These are phyloP conservation scores for Onychostruthus taczanowskii DNA, from an alignment of 2,113 vertebrate species.

Conservation along the genomic window DNA sequence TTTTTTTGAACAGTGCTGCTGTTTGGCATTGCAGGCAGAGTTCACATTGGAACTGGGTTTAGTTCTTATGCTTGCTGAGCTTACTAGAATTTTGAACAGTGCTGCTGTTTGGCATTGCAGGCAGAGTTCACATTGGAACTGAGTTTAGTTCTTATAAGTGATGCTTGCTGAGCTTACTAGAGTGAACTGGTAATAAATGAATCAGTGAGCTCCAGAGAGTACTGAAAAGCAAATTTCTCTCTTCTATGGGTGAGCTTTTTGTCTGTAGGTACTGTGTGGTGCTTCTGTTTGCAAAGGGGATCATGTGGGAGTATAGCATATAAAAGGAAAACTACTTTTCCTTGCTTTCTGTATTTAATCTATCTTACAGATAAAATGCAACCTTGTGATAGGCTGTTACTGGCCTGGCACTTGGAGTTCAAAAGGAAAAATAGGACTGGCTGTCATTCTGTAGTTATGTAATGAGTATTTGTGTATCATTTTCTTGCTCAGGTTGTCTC, in stretches of 20 bases:
- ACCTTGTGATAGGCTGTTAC: neutral
- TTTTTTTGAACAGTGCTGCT: neutral
- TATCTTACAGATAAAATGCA: neutral
- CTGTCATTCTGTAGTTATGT: neutral
- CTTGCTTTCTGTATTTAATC: neutral
- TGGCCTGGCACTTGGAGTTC: neutral
- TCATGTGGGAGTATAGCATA: neutral
- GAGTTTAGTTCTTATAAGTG: neutral
- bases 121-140: neutral
- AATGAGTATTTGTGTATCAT: neutral
- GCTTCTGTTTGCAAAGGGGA: neutral
- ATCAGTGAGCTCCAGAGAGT: neutral
- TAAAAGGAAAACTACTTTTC: neutral
- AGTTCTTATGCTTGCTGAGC: neutral
- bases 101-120: neutral
- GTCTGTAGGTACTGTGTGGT: neutral
- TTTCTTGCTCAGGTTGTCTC: conserved; percentile 85
- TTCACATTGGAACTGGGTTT: neutral
- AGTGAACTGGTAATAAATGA: neutral
- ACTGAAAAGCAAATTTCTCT: neutral
- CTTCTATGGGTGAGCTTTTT: neutral
- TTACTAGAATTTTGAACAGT: neutral
- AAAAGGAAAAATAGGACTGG: neutral
- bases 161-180: neutral
- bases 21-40: neutral